A percentile compares a stretch with the other conserved stretches of the same genome.
phyloP scores from a whole-genome alignment of 2,797 vertebrate species.

The Miichthys miiuy region DNA sequence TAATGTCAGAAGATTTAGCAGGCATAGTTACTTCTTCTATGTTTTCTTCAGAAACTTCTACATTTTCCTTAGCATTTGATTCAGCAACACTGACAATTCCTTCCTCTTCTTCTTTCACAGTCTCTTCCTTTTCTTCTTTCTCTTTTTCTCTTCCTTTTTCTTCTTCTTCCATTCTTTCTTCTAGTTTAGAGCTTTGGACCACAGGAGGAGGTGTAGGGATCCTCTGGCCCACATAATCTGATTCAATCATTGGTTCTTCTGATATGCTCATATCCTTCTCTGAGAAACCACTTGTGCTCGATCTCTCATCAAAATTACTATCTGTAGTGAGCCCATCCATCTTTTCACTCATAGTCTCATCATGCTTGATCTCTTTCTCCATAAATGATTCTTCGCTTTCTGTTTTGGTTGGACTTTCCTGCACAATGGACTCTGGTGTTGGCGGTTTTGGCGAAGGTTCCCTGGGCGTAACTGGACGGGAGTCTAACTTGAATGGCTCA shows the following conservation, averaged over 20 bases:
- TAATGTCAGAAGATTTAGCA: slow-evolving; percentile 73
- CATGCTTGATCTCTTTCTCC: slow-evolving; percentile 73
- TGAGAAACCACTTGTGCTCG: slow-evolving; percentile 79
- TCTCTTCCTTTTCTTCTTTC: slow-evolving; percentile 70
- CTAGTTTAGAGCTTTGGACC: slow-evolving; percentile 60
- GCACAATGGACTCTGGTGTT: slow-evolving; percentile 71
- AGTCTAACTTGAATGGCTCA: slow-evolving; percentile 85
- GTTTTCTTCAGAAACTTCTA: slow-evolving; percentile 48
- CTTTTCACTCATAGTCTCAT: slow-evolving; percentile 75
- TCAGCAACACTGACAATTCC: slow-evolving; percentile 51
- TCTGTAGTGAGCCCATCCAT: slow-evolving; percentile 74
- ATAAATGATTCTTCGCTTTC: slow-evolving; percentile 74
- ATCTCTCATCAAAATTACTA: slow-evolving; percentile 79
- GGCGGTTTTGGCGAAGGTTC: slow-evolving; percentile 77
- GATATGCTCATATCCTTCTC: slow-evolving; percentile 84
- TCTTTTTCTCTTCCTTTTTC: slow-evolving; percentile 46
- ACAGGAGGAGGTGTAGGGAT: slow-evolving; percentile 64
- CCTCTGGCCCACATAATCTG: slow-evolving; percentile 71
- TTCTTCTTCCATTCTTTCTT: slow-evolving; percentile 79
- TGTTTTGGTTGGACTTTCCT: slow-evolving; percentile 74
- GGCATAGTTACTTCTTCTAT: slow-evolving; percentile 46
- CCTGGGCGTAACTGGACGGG: slow-evolving; percentile 76
- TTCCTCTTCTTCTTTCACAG: slow-evolving; percentile 68
- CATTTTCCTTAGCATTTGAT: slow-evolving; percentile 60
- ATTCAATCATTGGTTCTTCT: slow-evolving; percentile 79